phyloP scores from a whole-genome alignment of 2,888 invertebrate genomes.

The Pediacus dermestoides region DNA sequence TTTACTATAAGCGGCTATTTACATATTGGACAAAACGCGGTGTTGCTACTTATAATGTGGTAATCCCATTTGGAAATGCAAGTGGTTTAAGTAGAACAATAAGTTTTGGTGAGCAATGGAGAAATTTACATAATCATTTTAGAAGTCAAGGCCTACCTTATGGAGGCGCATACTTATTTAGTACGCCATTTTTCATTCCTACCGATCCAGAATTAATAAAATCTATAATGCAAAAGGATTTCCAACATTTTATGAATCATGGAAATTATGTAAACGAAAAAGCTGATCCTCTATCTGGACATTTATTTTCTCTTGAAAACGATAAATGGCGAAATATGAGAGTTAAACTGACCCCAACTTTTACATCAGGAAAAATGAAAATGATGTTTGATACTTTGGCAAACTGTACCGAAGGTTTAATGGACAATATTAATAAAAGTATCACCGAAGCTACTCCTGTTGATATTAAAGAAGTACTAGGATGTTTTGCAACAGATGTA shows the following conservation, averaged over 20 bases:
- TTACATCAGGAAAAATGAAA: too few relatives aligned
- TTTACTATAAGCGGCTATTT: slow-evolving; percentile 15
- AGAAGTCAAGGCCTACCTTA: slow-evolving; percentile 21
- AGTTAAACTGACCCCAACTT: slow-evolving; percentile 57
- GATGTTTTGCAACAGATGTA: too few relatives aligned
- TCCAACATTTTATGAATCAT: slow-evolving; percentile 56
- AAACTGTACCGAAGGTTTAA: too few relatives aligned
- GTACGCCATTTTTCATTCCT: slow-evolving; percentile 33
- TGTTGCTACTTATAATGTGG: background rate
- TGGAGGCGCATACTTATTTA: slow-evolving; percentile 44
- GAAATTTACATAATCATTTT: slow-evolving; percentile 16
- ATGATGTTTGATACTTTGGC: too few relatives aligned
- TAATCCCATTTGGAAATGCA: slow-evolving; percentile 13
- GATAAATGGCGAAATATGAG: slow-evolving; percentile 60
- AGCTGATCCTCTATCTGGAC: slow-evolving; percentile 56
- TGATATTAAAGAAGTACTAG: too few relatives aligned
- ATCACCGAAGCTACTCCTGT: too few relatives aligned
- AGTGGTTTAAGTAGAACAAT: background rate
- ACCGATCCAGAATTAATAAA: slow-evolving; percentile 34
- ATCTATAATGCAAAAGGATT: slow-evolving; percentile 57
- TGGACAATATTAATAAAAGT: too few relatives aligned
- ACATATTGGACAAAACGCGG: slow-evolving; percentile 16
- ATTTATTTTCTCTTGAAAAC: slow-evolving; percentile 56
- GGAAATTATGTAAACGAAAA: slow-evolving; percentile 57
- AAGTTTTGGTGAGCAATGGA: background rate